A percentile compares a stretch with the other conserved stretches of the same genome.
phyloP scores from a whole-genome alignment of 2,888 invertebrate genomes.

The Mythimna albipuncta region DNA sequence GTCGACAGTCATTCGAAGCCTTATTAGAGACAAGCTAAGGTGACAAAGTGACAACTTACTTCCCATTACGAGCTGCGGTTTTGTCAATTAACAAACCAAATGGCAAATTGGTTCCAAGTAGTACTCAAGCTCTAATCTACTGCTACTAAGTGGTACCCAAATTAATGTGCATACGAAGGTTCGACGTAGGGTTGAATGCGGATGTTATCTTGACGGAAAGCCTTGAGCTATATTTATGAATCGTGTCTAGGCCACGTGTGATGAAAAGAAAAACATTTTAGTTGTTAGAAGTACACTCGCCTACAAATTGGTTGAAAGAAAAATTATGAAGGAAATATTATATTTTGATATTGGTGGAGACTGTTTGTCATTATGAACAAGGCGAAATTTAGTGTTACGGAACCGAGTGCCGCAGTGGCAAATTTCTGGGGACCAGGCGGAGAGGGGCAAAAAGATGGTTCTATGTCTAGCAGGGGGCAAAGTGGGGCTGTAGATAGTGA shows the following conservation, averaged over 20 bases:
- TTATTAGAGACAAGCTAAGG: neutral
- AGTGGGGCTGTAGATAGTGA: too few relatives aligned
- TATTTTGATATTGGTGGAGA: too few relatives aligned
- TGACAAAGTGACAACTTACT: constrained; percentile 5
- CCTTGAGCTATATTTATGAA: constrained; percentile 1
- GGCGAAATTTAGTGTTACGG: too few relatives aligned
- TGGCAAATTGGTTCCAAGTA: constrained; percentile 35
- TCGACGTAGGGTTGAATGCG: neutral
- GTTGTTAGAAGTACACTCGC: neutral
- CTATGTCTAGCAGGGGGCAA: too few relatives aligned
- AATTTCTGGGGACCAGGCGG: too few relatives aligned
- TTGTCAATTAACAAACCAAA: constrained; percentile 41
- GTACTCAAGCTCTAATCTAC: constrained; percentile 10
- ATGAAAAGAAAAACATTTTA: neutral
- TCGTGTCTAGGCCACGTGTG: neutral
- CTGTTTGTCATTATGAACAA: too few relatives aligned
- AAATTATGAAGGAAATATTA: too few relatives aligned
- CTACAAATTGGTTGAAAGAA: neutral
- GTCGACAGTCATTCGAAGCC: too few relatives aligned
- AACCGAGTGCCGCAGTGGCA: too few relatives aligned
- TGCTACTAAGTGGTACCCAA: constrained; percentile 2
- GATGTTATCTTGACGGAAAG: neutral
- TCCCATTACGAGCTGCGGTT: constrained; percentile 30
- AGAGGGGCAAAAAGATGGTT: too few relatives aligned
- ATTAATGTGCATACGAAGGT: constrained; percentile 2